Percentiles rank a stretch among this genome's conserved stretches.
These are phyloP conservation scores for Penaeus monodon DNA, from an alignment of 2,888 invertebrate species.

Conservation along the genomic window DNA sequence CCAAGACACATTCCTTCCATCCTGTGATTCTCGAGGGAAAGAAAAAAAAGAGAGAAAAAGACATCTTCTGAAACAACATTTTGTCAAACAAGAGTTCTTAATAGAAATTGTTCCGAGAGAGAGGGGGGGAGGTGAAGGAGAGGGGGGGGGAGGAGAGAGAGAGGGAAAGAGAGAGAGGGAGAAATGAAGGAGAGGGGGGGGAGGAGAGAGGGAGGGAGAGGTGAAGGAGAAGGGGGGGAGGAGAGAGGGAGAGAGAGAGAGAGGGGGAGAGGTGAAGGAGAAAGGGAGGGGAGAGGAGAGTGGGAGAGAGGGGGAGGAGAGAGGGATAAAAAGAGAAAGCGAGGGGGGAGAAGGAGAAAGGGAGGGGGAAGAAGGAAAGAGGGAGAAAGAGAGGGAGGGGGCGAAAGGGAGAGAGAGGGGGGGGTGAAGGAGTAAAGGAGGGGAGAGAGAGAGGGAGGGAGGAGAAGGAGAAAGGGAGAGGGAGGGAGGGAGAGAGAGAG, in stretches of 20 bases:
- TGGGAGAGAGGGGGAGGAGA: neutral
- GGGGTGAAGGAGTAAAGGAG: neutral
- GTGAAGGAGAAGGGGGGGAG: too few relatives aligned
- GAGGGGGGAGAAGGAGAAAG: neutral
- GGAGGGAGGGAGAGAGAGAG: neutral
- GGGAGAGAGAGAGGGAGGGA: neutral
- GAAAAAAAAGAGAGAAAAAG: too few relatives aligned
- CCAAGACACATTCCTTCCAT: too few relatives aligned
- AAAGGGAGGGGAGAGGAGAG: neutral
- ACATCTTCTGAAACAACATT: too few relatives aligned
- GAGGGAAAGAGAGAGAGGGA: neutral
- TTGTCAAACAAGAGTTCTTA: too few relatives aligned
- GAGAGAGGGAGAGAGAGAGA: too few relatives aligned
- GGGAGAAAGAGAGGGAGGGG: neutral
- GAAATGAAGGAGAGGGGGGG: too few relatives aligned
- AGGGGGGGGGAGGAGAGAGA: neutral
- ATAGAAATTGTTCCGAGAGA: too few relatives aligned
- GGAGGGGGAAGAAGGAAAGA: neutral
- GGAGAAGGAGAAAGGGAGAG: neutral
- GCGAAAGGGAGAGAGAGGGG: neutral
- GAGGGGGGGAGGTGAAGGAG: neutral
- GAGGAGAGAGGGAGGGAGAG: too few relatives aligned
- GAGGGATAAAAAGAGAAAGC: neutral
- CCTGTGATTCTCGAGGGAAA: too few relatives aligned
- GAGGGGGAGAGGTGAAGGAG: too few relatives aligned